phyloP scores from a whole-genome alignment of 2,888 invertebrate species.

The Agonopterix heracliana region DNA sequence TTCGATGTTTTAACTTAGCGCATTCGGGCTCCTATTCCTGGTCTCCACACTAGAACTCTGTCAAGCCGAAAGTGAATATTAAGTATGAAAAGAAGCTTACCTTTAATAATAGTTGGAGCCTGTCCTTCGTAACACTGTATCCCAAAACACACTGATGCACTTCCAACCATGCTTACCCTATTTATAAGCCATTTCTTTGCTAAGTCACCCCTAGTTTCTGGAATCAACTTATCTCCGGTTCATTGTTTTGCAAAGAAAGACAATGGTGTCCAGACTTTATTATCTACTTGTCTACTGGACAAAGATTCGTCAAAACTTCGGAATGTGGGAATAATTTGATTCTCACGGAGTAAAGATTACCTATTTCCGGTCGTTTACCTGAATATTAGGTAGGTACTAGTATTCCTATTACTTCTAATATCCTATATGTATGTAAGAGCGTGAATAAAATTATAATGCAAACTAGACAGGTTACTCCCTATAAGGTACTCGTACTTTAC shows the following conservation, averaged over 20 bases:
- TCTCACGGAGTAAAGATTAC: background rate
- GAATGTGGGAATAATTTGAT: conserved; percentile 29
- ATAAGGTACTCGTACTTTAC: too few species aligned
- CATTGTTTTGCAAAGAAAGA: conserved; percentile 48
- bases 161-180: conserved; percentile 22
- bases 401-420: too few species aligned
- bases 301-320: conserved; percentile 51
- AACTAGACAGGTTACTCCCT: too few species aligned
- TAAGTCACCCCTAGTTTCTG: conserved; percentile 23
- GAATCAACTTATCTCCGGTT: conserved; percentile 34
- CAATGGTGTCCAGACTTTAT: conserved; percentile 8
- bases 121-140: conserved; percentile 17
- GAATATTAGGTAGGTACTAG: too few species aligned
- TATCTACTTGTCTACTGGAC: conserved; percentile 26
- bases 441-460: too few species aligned
- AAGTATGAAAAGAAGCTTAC: conserved; percentile 26
- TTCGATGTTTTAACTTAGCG: too few species aligned
- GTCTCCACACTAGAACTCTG: background rate
- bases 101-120: conserved; percentile 14
- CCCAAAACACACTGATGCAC: conserved; percentile 30
- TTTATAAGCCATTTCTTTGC: conserved; percentile 38
- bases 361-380: background rate
- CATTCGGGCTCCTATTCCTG: too few species aligned
- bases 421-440: too few species aligned
- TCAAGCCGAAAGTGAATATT: background rate